Evolutionary conservation across 2,113 vertebrate genomes (phyloP), one percentile per base, ranked within the genome.

Genomic region (Cynocephalus volans): DNA sequence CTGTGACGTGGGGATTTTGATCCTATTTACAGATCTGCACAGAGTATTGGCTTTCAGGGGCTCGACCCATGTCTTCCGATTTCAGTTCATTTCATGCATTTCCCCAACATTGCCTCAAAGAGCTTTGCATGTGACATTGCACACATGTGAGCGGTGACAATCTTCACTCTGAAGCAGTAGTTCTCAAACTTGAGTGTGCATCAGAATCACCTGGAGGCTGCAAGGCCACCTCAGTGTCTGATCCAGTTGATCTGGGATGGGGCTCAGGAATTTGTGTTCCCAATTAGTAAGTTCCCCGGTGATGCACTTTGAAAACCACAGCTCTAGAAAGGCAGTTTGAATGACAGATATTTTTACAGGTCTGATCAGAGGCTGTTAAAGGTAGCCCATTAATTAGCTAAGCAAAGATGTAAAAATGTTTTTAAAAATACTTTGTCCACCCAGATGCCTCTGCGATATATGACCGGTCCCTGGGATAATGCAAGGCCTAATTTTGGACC

Each of bases 101-200:
- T 70, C 36, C 31, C 41, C 13, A 0, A 8, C 0, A n/a, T n/a
- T 8, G 3, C 18, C n/a, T 5, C 8, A 23, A 11, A 62, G 45
- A 56, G 62, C 36, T 19, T 50, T 48, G 11, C 8, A 19, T 88
- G 26, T 58, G 50, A 36, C 23, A 2, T 3, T 13, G 28, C 69
- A n/a, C 41, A 69, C 3, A 0, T 6, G 5, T 58, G 75, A 6
- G 10, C 8, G 62, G 14, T 5, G 33, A 17, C 5, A 18, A 11
- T 73, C 58, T 88, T 83, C 79, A 52, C 24, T 54, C 19, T 3
- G 26, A 62, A 48, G 64, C 10, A 84, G 62, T 21, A 3, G 26
- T 45, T 87, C 31, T 48, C 45, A 80, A 21, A 54, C 65, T 5
- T 14, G 9, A 50, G 36, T 6, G 58, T 62, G 21, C 11, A 18